Evolutionary conservation across 2,888 invertebrate species (phyloP), one percentile per base, ranked within the genome.

Genomic region (Drosophila pseudotalamancana): DNA sequence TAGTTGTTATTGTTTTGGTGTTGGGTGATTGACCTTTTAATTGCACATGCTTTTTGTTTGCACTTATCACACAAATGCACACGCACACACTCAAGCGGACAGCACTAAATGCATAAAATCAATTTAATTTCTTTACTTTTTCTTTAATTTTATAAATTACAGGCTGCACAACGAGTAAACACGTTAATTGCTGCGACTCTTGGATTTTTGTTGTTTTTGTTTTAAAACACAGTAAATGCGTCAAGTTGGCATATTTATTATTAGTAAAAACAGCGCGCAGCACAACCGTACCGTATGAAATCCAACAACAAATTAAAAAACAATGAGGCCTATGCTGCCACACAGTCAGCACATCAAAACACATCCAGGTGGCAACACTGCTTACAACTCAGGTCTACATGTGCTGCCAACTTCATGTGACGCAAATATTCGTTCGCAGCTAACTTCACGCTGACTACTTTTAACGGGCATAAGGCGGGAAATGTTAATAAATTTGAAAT

Each of bases 11-110:
- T 32, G 21, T 35, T 32, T 42, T 32, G 14, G 32, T 68, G n/a
- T 50, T 68, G 19, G 77, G 72, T 80, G 74, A 80, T 67, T 77
- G 80, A 74, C 77, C 80, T 49, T 71, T 57, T 75, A 80, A 75
- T 79, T 77, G 61, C 80, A 80, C 65, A 77, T 63, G 62, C 70
- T 63, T 76, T 72, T 55, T 54, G 55, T 63, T 66, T 48, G 8
- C 53, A 50, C 46, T 51, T 42, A 25, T 18, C 65, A 51, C 50
- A 59, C 55, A 54, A 54, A 62, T 54, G 37, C 57, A 68, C 21
- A 50, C 51, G 31, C 21, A 50, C 42, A 19, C 35, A 31, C 12
- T 40, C 29, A 19, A 4, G 32, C 43, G 35, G 34, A 59, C 19
- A 42, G 50, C 39, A 39, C 14, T 42, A 49, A 57, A 14, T 40